These are phyloP conservation scores for Martes martes DNA, from an alignment of 2,113 vertebrate genomes.

Conservation along the genomic window DNA sequence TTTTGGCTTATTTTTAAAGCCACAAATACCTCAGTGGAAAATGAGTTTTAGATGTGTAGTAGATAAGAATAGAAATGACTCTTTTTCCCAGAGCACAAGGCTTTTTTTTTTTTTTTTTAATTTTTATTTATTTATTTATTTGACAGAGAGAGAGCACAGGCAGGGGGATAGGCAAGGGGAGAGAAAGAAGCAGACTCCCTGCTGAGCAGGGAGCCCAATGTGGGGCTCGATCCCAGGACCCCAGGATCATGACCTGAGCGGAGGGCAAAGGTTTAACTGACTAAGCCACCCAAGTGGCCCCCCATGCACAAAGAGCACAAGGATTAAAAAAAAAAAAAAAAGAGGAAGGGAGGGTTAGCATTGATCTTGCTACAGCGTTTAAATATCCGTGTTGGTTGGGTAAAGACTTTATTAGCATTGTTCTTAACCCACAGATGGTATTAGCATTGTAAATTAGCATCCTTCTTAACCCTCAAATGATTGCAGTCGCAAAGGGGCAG, in stretches of 20 bases:
- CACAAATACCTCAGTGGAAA: neutral
- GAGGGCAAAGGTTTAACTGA: too few relatives aligned
- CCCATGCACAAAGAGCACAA: neutral
- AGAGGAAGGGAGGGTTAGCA: neutral
- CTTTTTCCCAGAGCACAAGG: neutral
- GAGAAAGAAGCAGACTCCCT: too few relatives aligned
- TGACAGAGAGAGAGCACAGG: neutral
- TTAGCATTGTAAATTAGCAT: neutral
- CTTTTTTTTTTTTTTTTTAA: neutral
- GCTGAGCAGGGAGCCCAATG: too few relatives aligned
- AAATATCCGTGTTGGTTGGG: neutral
- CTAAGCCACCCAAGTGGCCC: too few relatives aligned
- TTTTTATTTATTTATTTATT: neutral
- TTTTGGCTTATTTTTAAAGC: constrained; percentile 7
- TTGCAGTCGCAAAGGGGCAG: neutral
- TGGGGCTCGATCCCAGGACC: too few relatives aligned
- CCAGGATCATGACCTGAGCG: too few relatives aligned
- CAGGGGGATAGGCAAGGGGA: too few relatives aligned
- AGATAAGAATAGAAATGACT: neutral
- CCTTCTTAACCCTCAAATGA: neutral
- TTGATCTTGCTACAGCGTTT: neutral
- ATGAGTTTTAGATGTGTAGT: neutral
- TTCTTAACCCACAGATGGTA: neutral
- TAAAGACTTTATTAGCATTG: neutral
- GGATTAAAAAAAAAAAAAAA: neutral